A percentile compares a stretch with the other conserved stretches of the same genome.
These are phyloP conservation scores for Brachionus rubens DNA, from an alignment of 1,140 invertebrate species.

Conservation along the genomic window DNA sequence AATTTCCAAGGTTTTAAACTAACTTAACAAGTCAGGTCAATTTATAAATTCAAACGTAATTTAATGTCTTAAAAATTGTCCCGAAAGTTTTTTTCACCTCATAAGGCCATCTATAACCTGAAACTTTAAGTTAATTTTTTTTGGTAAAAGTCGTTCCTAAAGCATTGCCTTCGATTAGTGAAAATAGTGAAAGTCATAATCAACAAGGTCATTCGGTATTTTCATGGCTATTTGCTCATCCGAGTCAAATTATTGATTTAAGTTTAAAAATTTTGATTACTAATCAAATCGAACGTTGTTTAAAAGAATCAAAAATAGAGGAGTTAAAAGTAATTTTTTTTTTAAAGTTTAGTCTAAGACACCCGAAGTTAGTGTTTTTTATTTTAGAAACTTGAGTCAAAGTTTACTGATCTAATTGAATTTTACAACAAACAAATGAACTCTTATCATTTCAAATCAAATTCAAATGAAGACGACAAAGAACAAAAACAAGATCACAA, in stretches of 20 bases:
- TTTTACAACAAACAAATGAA: constrained; percentile 30
- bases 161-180: background rate
- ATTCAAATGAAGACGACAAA: background rate
- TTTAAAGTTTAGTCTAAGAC: background rate
- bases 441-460: background rate
- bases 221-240: constrained; percentile 19
- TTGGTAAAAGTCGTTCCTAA: no score
- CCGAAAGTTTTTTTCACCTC: no score
- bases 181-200: background rate
- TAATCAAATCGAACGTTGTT: background rate
- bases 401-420: background rate
- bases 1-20: no score
- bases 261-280: constrained; percentile 21
- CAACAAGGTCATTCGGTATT: constrained; percentile 5
- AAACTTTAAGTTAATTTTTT: no score
- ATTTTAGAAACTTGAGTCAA: background rate
- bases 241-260: constrained; percentile 20
- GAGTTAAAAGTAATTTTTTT: constrained; percentile 8
- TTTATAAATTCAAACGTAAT: no score
- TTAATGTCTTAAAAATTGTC: no score
- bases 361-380: background rate
- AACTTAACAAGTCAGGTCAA: no score
- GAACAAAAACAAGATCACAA: background rate
- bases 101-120: no score
- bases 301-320: constrained; percentile 26